Evolutionary conservation across 92 coral and sea anemone genomes (phyloP).

Genomic region (Zoanthus solanderi): DNA sequence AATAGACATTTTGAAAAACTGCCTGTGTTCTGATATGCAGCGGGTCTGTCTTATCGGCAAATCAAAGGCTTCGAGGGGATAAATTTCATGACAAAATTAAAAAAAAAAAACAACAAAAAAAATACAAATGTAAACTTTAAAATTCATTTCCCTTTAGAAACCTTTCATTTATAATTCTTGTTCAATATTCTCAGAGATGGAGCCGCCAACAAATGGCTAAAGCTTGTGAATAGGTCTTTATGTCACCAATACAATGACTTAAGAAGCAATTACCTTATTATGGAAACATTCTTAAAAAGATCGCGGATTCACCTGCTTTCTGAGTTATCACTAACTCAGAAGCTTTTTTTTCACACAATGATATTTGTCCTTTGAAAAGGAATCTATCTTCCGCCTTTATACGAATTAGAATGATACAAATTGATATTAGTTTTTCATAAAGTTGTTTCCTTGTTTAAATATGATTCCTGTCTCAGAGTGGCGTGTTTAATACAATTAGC

Average conservation of each 20-base stretch:
- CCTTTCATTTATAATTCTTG: constrained; percentile 8
- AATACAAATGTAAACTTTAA: constrained; percentile 8
- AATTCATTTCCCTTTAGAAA: constrained; percentile 30
- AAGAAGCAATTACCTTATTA: constrained; percentile 37
- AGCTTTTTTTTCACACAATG: constrained; percentile 29
- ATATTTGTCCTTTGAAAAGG: constrained; percentile 17
- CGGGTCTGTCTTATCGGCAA: constrained; percentile 35
- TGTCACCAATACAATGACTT: constrained; percentile 11
- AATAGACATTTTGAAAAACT: constrained; percentile 20
- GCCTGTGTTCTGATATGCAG: constrained; percentile 33
- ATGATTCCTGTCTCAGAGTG: neutral
- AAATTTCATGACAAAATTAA: constrained; percentile 4
- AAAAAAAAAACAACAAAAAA: constrained; percentile 9
- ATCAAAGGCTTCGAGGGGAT: constrained; percentile 2
- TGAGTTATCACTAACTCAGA: neutral
- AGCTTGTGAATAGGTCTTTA: constrained; percentile 27
- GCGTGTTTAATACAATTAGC: neutral
- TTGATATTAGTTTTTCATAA: neutral
- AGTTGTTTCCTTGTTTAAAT: neutral
- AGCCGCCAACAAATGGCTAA: constrained; percentile 42
- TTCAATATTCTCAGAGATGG: constrained; percentile 13
- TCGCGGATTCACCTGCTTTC: constrained; percentile 27
- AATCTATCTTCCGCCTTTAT: constrained; percentile 19
- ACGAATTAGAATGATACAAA: neutral
- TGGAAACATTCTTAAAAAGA: constrained; percentile 18